Conservation (phyloP, 2,797 vertebrate species). For the Lates japonicus region DNA sequence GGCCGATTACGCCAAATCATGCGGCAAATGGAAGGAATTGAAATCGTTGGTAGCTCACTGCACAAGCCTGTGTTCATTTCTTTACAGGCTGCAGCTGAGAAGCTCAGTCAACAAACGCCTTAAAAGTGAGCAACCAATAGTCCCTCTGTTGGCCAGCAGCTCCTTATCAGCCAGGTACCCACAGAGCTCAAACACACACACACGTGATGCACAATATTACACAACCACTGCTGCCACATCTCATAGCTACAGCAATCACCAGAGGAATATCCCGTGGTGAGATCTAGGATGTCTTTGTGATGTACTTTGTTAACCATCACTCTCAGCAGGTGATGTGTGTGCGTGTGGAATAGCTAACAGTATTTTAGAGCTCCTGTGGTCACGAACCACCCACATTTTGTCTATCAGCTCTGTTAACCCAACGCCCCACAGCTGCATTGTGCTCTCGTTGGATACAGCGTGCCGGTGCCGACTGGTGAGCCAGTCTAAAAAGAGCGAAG, state of each 20-base stretch:
- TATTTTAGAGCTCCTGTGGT: slow-evolving; percentile 36
- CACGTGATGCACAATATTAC: slow-evolving; percentile 22
- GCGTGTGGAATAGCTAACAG: slow-evolving; percentile 18
- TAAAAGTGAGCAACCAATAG: slow-evolving; percentile 71
- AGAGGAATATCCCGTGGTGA: slow-evolving; percentile 62
- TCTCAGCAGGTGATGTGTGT: slow-evolving; percentile 35
- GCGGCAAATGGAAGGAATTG: slow-evolving; percentile 42
- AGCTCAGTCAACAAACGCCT: slow-evolving; percentile 58
- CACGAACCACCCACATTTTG: slow-evolving; percentile 40
- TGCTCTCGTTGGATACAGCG: slow-evolving; percentile 33
- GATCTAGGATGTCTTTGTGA: slow-evolving; percentile 55
- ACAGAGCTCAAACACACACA: slow-evolving; percentile 18
- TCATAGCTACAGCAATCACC: slow-evolving; percentile 20
- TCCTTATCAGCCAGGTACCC: slow-evolving; percentile 19
- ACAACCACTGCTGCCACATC: slow-evolving; percentile 35
- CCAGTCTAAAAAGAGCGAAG: slow-evolving; percentile 12
- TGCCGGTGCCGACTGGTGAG: slow-evolving; percentile 1
- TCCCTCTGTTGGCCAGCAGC: slow-evolving; percentile 53
- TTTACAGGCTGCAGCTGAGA: slow-evolving; percentile 56
- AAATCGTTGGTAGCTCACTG: no score
- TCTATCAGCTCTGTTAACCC: slow-evolving; percentile 46
- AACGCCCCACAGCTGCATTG: slow-evolving; percentile 57
- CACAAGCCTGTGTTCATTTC: slow-evolving; percentile 24
- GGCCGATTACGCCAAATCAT: slow-evolving; percentile 37
- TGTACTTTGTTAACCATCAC: slow-evolving; percentile 72